phyloP scores from a whole-genome alignment of 2,113 vertebrate species.

The Cebus imitator region DNA sequence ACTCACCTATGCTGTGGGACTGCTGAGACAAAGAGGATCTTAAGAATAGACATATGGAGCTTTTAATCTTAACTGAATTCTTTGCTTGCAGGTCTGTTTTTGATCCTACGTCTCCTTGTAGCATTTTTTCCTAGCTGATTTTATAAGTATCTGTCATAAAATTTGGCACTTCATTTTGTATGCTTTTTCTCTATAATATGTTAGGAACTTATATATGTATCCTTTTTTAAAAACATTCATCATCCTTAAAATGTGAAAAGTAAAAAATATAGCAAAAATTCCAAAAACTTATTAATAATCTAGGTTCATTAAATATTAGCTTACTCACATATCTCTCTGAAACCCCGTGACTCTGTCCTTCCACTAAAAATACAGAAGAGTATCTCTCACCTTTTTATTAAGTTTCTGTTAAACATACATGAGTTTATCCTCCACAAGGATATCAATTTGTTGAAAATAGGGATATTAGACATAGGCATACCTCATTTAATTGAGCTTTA shows the following conservation, averaged over 20 bases:
- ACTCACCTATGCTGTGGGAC: background rate
- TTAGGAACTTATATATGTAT: background rate
- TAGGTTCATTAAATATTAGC: background rate
- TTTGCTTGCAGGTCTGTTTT: background rate
- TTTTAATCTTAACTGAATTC: constrained; percentile 22
- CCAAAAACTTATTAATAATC: background rate
- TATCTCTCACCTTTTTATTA: background rate
- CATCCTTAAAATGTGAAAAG: background rate
- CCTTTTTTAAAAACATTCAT: background rate
- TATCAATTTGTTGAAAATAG: background rate
- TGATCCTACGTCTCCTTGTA: background rate
- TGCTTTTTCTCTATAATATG: background rate
- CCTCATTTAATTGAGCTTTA: background rate
- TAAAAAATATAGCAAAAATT: background rate
- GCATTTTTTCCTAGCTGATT: background rate
- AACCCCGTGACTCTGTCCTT: background rate
- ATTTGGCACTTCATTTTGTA: background rate
- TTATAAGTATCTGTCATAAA: background rate
- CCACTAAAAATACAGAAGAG: background rate
- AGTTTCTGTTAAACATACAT: background rate
- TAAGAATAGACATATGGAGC: background rate
- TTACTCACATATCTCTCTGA: background rate
- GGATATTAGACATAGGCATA: background rate
- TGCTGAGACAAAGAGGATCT: background rate
- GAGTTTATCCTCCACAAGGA: background rate